These are phyloP conservation scores for Ctena decussata DNA, from an alignment of 2,888 invertebrate genomes.

Conservation along the genomic window DNA sequence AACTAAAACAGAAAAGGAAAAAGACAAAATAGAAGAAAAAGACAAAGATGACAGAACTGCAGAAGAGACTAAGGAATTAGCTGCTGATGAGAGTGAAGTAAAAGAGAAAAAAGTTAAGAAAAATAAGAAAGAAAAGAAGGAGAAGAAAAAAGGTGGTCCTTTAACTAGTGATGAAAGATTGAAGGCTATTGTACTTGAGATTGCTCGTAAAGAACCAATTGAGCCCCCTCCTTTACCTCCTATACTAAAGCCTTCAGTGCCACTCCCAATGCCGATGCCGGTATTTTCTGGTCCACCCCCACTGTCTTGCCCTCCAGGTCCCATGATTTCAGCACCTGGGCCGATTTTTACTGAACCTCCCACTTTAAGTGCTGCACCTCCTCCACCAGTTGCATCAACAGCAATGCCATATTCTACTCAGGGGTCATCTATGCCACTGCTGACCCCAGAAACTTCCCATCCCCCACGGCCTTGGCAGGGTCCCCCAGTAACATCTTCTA, in stretches of 20 bases:
- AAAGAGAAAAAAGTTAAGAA: conserved; percentile 26
- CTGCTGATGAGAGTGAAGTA: conserved; percentile 24
- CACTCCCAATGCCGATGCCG: conserved; percentile 26
- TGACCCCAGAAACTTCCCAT: not conserved
- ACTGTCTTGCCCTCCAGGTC: not conserved
- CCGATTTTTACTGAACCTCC: conserved; percentile 7
- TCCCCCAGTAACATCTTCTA: conserved; percentile 34
- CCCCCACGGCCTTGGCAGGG: conserved; percentile 33
- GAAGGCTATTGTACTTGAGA: conserved; percentile 50
- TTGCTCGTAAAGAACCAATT: conserved; percentile 55
- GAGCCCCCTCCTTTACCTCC: conserved; percentile 43
- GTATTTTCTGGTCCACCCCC: not conserved
- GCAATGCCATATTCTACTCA: not conserved
- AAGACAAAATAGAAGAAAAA: not conserved
- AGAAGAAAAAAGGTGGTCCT: conserved; percentile 35
- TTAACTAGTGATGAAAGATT: conserved; percentile 52
- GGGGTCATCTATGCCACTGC: not conserved
- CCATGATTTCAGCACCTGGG: not conserved
- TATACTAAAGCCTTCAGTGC: not conserved
- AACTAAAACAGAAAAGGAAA: not conserved
- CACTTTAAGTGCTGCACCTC: not conserved
- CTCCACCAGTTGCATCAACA: not conserved
- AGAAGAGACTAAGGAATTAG: conserved; percentile 36
- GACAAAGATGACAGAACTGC: conserved; percentile 13
- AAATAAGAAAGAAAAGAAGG: conserved; percentile 28